Base-by-base conservation (phyloP, 2,888 invertebrate genomes). In the Phyllotreta cruciferae region DNA sequence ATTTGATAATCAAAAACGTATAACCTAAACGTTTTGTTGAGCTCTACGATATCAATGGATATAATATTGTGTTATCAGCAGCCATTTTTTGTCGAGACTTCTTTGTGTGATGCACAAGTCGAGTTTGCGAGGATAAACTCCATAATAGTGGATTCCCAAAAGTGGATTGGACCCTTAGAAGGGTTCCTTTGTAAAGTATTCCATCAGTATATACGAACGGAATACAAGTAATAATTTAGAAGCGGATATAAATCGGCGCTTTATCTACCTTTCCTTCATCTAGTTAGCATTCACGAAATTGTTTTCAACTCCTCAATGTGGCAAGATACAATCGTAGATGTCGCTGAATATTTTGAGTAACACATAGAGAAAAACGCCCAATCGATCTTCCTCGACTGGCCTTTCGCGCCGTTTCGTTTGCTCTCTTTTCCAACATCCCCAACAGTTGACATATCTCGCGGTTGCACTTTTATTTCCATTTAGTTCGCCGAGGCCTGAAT, bases 41-140 rank as follows among this genome's bases (percentile, higher is more conserved):
- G 38, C 41, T 50, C 38, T 56, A 34, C 35, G 55, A 41, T 55
- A 39, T 49, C 54, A 42, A 14, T 39, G 66, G 73, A 67, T 58
- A 66, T 73, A 73, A 74, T 73, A 71, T 24, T 72, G 69, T 72
- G 75, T 75, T 75, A 75, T 76, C 76, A 74, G 75, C 70, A 73
- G 72, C 72, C 76, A 70, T 75, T 76, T 24, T 60, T 76, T 75
- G 75, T 76, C 75, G 72, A 74, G 72, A 67, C 70, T 71, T 75
- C 69, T 73, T 75, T 75, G 75, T 76, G 35, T 38, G 49, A 47
- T 41, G 36, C 54, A 54, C 70, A 65, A 66, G 67, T 63, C 63
- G 65, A 72, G 73, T 73, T 73, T 70, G 70, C 67, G 66, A 71
- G 75, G 74, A 75, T 74, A 72, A 70, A 71, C 71, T 67, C 64